phyloP scores from a whole-genome alignment of 2,888 invertebrate species.

The Dioctria linearis region DNA sequence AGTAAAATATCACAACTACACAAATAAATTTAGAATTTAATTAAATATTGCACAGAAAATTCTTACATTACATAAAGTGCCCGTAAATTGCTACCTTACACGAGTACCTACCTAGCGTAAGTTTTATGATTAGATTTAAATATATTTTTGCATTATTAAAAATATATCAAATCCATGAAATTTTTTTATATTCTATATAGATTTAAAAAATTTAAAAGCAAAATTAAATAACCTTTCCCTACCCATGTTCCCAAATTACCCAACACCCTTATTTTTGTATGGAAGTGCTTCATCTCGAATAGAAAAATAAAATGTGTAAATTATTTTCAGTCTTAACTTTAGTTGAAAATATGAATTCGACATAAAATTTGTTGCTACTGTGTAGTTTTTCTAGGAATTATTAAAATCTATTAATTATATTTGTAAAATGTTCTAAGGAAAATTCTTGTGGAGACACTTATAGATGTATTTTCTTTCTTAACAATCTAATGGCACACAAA shows the following conservation, averaged over 20 bases:
- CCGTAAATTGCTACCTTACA: slow-evolving; percentile 21
- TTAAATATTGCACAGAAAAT: slow-evolving; percentile 14
- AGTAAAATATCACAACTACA: slow-evolving; percentile 33
- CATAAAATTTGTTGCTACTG: neutral
- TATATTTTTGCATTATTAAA: slow-evolving; percentile 27
- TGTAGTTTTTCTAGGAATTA: no score
- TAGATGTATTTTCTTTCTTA: no score
- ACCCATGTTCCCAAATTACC: slow-evolving; percentile 23
- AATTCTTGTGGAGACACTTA: no score
- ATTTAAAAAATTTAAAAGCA: slow-evolving; percentile 10
- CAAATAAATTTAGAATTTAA: slow-evolving; percentile 24
- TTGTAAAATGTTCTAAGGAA: no score
- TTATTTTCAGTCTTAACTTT: no score
- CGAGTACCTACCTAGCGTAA: neutral
- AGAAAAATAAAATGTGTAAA: neutral
- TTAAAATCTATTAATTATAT: no score
- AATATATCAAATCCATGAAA: slow-evolving; percentile 35
- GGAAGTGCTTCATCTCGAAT: neutral
- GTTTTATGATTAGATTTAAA: slow-evolving; percentile 17
- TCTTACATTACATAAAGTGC: slow-evolving; percentile 36
- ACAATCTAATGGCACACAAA: no score
- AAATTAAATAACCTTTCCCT: slow-evolving; percentile 16
- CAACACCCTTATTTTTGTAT: slow-evolving; percentile 8
- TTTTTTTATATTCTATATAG: neutral
- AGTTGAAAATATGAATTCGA: neutral